Base-by-base conservation (phyloP, 1,140 invertebrate species). In the Nomia melanderi region DNA sequence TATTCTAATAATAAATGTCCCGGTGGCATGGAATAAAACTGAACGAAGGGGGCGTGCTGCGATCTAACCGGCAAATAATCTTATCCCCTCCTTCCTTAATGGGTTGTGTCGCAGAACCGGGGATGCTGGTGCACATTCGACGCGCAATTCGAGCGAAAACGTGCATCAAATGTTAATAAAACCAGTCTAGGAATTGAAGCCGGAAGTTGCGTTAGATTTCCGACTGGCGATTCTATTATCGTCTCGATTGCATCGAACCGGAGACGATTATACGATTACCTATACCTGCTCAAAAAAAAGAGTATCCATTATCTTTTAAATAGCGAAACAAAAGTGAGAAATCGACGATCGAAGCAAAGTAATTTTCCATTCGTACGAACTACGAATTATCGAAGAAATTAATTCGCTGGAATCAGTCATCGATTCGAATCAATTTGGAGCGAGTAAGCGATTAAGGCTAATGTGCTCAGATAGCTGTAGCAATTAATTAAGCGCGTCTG, bases 11-110 rank as follows among this genome's bases (percentile, higher is more conserved):
- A 29, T 73, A 64, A 59, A 59, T 36, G 8, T 2, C 17, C 14
- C 39, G 14, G 14, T 44, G 23, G 27, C 36, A 39, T 71, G 73
- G 39, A 81, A 81, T 63, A 64, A 78, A 69, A 78, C 27, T 57
- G 62, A 36, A 64, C 2, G n/a, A 9, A 63, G 29, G 29, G 33
- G 65, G 12, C 27, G 11, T 5, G 17, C 3, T 29, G 25, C n/a
- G 17, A 72, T 71, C 12, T 25, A 56, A 47, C n/a, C 17, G 14
- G 7, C n/a, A 31, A 36, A 23, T 4, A n/a, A 20, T 36, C 31
- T 33, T 4, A 23, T 12, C 2, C 20, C 20, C 31, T 36, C 20
- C 6, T 54, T 66, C 31, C 25, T n/a, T 47, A 69, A 67, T 20
- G 0, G 14, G 12, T 44, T 25, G 39, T 9, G 20, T 53, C n/a